phyloP scores from a whole-genome alignment of 1,140 invertebrate species.

The Diorhabda elongata region DNA sequence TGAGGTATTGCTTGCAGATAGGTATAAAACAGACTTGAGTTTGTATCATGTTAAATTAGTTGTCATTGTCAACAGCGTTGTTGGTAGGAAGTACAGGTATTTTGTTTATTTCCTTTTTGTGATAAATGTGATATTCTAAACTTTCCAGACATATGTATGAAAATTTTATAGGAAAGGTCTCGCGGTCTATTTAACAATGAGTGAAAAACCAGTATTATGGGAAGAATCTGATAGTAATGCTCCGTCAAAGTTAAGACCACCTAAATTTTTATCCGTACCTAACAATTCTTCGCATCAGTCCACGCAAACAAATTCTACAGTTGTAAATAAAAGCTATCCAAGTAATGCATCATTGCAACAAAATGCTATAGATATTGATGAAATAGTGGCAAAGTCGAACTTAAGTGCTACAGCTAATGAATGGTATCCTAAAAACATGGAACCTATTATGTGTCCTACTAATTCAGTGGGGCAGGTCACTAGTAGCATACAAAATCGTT shows the following conservation, averaged over 20 bases:
- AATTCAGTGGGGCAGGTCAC: constrained; percentile 7
- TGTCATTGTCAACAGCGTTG: not conserved
- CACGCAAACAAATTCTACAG: not conserved
- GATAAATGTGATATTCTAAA: not conserved
- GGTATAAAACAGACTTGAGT: too few species aligned
- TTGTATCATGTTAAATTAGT: not conserved
- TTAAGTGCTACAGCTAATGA: constrained; percentile 29
- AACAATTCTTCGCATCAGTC: not conserved
- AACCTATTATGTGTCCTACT: not conserved
- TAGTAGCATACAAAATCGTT: constrained; percentile 20
- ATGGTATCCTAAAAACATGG: constrained; percentile 21
- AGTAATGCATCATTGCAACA: not conserved
- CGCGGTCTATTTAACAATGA: not conserved
- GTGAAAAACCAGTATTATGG: not conserved
- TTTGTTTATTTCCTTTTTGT: constrained; percentile 1
- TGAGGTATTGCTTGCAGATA: too few species aligned
- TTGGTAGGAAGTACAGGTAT: not conserved
- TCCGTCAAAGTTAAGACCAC: constrained; percentile 1
- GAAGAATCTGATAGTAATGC: not conserved
- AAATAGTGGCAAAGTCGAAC: constrained; percentile 20
- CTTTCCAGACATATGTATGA: not conserved
- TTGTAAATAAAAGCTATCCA: not conserved
- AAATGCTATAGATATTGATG: constrained; percentile 6
- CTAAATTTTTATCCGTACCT: not conserved
- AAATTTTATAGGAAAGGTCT: constrained; percentile 10